Base-by-base conservation (phyloP, 2,888 invertebrate species). In the Acleris cristana region DNA sequence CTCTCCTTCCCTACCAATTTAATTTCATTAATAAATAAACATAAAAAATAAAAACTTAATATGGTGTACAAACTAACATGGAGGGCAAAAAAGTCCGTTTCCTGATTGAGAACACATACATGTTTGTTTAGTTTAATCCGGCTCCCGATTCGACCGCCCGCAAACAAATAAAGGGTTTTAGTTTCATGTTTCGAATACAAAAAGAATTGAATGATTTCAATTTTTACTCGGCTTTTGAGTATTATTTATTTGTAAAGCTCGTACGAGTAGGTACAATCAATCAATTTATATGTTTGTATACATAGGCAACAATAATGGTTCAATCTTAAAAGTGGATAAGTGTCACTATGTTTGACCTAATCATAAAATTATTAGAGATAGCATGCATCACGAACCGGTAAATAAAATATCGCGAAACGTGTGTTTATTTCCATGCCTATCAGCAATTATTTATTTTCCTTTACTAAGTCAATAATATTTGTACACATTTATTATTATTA, bases 41-140 rank as follows among this genome's bases (percentile, higher is more conserved):
- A 8, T 8, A 8, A 34, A 2, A 8, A 8, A 30, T 8, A 30
- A 30, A 34, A 34, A 34, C 34, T 2, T 34, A 34, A 34, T 34
- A 3, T 10, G 10, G 10, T 34, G 34, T 34, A 10, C 34, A 34
- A 34, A 34, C 34, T 26, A 26, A 7, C 26, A 26, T 26, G 26
- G 23, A 26, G 44, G 44, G 44, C 12, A 7, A 34, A 56, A 61
- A 61, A 56, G 45, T n/a, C 34, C 21, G 51, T 56, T 61, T 51
- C 51, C n/a, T 30, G 44, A 19, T 51, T 40, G 40, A 40, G 14
- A 40, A 14, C 34, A 45, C 44, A 52, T 61, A 26, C 26, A 45
- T 66, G 34, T 61, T 60, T 56, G 45, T 66, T 66, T 66, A 55
- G 60, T 66, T 51, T 61, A 61, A 55, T 60, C 44, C 60, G 55